Evolutionary conservation across 2,888 invertebrate genomes (phyloP).

Genomic region (Neoitamus cyanurus): DNA sequence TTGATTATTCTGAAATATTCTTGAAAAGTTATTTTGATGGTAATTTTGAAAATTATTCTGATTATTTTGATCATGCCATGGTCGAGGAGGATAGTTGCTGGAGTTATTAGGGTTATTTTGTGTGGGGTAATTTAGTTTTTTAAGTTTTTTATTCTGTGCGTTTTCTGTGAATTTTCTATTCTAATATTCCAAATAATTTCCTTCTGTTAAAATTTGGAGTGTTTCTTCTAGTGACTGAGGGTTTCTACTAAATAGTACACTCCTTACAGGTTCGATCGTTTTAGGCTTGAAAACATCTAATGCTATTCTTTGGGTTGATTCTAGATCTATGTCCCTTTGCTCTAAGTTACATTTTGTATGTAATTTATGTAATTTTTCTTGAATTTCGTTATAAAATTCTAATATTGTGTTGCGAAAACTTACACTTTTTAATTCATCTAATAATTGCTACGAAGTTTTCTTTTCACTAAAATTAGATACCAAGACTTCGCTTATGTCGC

Average conservation of each 20-base stretch:
- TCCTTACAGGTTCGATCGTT: neutral
- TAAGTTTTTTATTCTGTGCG: neutral
- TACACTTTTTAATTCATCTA: neutral
- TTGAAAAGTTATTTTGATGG: no score
- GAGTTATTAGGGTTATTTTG: neutral
- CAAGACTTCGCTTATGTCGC: no score
- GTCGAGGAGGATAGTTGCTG: neutral
- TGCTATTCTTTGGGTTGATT: neutral
- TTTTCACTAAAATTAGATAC: neutral
- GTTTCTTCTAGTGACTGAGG: neutral
- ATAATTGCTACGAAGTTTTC: neutral
- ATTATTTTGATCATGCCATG: neutral
- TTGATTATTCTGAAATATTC: neutral
- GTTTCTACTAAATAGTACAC: neutral
- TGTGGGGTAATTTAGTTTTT: neutral
- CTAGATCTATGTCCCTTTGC: neutral
- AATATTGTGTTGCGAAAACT: neutral
- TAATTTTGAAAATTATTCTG: neutral
- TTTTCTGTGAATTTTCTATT: neutral
- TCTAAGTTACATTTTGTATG: neutral
- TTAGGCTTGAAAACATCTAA: neutral
- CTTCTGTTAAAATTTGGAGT: neutral
- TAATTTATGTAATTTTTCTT: slow-evolving; percentile 3
- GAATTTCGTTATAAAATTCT: slow-evolving; percentile 11
- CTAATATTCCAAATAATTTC: neutral